Conservation (phyloP, 1,140 invertebrate species). For the Drosophila arizonae region DNA sequence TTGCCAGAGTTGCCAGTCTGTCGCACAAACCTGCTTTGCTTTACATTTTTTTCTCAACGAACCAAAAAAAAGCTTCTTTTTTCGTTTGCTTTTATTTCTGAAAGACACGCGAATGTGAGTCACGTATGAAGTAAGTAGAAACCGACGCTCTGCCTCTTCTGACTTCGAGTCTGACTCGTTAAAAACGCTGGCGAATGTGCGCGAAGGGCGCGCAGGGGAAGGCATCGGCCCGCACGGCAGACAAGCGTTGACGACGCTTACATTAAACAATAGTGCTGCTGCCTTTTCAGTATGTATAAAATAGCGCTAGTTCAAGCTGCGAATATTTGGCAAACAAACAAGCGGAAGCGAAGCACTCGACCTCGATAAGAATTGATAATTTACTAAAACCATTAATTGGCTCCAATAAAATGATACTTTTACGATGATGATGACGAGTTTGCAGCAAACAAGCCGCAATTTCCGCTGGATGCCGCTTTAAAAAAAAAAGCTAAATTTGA, state of each 20-base stretch:
- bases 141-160: constrained; percentile 59
- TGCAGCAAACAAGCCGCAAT: neutral
- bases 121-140: constrained; percentile 78
- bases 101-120: constrained; percentile 80
- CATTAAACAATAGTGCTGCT: constrained; percentile 1
- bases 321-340: neutral
- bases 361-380: neutral
- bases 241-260: constrained; percentile 35
- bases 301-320: neutral
- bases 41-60: constrained; percentile 73
- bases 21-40: constrained; percentile 77
- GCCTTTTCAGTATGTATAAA: neutral
- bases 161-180: constrained; percentile 23
- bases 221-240: constrained; percentile 14
- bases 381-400: neutral
- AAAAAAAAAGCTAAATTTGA: constrained; percentile 3
- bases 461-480: neutral
- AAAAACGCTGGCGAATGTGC: neutral
- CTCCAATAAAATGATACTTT: neutral
- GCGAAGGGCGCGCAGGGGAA: constrained; percentile 10
- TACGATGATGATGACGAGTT: neutral
- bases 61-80: constrained; percentile 39
- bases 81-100: constrained; percentile 78
- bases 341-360: neutral
- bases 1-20: constrained; percentile 73